These are phyloP conservation scores for Grapholita molesta DNA, from an alignment of 1,140 invertebrate genomes.

Conservation along the genomic window DNA sequence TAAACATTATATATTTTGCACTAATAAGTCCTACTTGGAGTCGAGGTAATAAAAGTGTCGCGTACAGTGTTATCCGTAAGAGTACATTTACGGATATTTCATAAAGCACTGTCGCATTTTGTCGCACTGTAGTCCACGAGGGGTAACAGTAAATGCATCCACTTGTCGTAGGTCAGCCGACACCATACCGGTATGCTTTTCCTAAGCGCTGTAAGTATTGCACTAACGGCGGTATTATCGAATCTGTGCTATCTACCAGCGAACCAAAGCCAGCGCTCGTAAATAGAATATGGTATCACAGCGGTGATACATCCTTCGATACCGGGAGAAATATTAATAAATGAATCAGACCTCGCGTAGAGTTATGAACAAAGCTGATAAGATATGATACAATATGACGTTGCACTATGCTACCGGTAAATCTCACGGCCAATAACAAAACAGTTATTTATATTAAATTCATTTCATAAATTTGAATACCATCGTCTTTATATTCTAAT, in stretches of 20 bases:
- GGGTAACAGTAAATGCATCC: constrained; percentile 24
- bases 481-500: background rate
- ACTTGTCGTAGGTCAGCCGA: constrained; percentile 22
- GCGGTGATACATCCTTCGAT: constrained; percentile 57
- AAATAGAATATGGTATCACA: constrained; percentile 54
- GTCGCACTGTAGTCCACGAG: constrained; percentile 9
- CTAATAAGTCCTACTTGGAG: too few relatives aligned
- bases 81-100: constrained; percentile 14
- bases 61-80: background rate
- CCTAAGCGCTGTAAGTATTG: constrained; percentile 7
- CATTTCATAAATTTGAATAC: constrained; percentile 1
- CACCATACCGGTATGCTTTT: constrained; percentile 16
- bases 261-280: constrained; percentile 48
- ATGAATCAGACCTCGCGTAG: constrained; percentile 33
- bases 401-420: constrained; percentile 5
- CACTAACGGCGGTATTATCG: constrained; percentile 37
- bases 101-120: constrained; percentile 17
- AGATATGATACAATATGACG: constrained; percentile 29
- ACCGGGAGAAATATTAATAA: constrained; percentile 61
- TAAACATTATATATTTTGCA: too few relatives aligned
- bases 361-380: constrained; percentile 57
- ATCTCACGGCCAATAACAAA: background rate
- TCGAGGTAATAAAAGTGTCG: background rate
- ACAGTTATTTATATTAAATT: background rate
- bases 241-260: constrained; percentile 44